Percentiles rank a stretch among this genome's conserved stretches.
Evolutionary conservation across 2,113 vertebrate species (phyloP).

Genomic region (Merops nubicus): DNA sequence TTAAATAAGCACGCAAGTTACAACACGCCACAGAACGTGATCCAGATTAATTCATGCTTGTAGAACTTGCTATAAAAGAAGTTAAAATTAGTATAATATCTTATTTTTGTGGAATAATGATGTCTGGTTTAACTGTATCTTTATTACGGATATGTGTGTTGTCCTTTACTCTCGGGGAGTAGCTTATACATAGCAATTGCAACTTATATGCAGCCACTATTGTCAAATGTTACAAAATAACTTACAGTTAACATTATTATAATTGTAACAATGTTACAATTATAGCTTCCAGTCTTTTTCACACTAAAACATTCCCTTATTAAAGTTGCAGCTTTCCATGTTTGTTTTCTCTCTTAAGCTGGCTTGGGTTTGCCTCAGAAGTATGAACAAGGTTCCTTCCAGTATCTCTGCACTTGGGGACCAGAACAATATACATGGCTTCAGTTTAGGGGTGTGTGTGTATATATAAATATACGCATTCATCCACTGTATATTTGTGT

Average conservation of each 20-base stretch:
- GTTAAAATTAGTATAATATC: background rate
- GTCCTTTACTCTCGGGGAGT: background rate
- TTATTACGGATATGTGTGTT: background rate
- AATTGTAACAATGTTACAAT: too few relatives aligned
- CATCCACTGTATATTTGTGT: background rate
- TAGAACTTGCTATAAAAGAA: slow-evolving; percentile 78
- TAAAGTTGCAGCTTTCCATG: background rate
- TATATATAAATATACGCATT: background rate
- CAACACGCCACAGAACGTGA: slow-evolving; percentile 77
- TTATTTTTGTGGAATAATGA: background rate
- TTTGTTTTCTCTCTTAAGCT: background rate
- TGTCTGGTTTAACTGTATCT: background rate
- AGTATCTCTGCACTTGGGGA: background rate
- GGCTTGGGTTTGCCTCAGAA: background rate
- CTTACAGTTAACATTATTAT: too few relatives aligned
- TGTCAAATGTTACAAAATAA: background rate
- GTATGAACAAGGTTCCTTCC: background rate
- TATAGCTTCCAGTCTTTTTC: background rate
- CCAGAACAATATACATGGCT: background rate
- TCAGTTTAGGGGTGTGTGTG: background rate
- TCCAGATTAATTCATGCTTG: slow-evolving; percentile 82
- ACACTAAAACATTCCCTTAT: background rate
- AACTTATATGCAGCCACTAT: background rate
- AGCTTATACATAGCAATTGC: background rate
- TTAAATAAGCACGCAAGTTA: background rate